phyloP scores from a whole-genome alignment of 2,888 invertebrate species.

The Leptinotarsa rubiginosa region DNA sequence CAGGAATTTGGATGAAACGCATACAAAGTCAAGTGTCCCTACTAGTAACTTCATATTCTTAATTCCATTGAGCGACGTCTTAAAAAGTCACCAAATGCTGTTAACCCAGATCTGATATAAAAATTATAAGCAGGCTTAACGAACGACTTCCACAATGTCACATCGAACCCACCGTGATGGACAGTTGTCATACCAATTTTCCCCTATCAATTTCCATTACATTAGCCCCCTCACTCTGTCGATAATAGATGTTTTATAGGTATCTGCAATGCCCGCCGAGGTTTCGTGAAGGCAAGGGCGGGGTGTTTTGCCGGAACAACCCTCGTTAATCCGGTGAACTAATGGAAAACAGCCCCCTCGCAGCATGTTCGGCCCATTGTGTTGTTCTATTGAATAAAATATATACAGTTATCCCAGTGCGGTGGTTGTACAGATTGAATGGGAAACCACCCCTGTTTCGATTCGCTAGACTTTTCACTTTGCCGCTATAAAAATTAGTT shows the following conservation, averaged over 20 bases:
- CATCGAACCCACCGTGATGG: conserved; percentile 38
- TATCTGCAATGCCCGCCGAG: conserved; percentile 47
- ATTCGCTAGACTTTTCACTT: conserved; percentile 41
- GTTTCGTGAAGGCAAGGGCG: conserved; percentile 51
- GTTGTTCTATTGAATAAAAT: conserved; percentile 65
- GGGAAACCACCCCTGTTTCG: conserved; percentile 48
- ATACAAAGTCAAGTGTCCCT: not conserved
- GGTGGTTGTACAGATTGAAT: conserved; percentile 57
- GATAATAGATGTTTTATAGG: conserved; percentile 53
- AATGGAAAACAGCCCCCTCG: conserved; percentile 62
- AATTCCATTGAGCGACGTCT: conserved; percentile 14
- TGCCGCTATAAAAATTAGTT: conserved; percentile 43
- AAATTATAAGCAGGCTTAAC: conserved; percentile 47
- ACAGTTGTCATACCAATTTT: conserved; percentile 48
- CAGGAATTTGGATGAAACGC: not conserved
- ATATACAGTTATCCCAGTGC: conserved; percentile 63
- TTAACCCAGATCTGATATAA: conserved; percentile 26
- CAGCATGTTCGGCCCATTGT: conserved; percentile 62
- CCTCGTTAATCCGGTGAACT: conserved; percentile 60
- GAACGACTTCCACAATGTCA: conserved; percentile 44
- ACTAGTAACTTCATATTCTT: not conserved
- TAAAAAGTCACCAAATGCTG: conserved; percentile 22
- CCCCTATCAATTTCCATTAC: conserved; percentile 50
- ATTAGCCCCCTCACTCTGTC: conserved; percentile 44
- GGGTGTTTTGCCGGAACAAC: conserved; percentile 54